A percentile compares a stretch with the other conserved stretches of the same genome.
phyloP scores from a whole-genome alignment of 2,888 invertebrate genomes.

The Agrotis puta region DNA sequence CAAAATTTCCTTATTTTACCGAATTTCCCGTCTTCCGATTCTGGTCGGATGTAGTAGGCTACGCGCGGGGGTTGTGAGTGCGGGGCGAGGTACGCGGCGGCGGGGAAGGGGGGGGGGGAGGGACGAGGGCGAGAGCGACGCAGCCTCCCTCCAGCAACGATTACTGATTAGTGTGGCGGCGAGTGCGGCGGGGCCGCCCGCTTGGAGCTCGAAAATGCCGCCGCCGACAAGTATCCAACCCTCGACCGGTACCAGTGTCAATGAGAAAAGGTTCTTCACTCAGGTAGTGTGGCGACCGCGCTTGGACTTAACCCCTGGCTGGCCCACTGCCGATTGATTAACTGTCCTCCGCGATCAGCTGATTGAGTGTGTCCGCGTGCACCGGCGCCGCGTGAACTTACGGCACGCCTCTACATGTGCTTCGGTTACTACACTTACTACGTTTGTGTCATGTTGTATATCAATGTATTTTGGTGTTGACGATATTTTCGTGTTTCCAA shows the following conservation, averaged over 20 bases:
- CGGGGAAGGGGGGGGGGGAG: constrained; percentile 66
- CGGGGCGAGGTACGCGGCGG: constrained; percentile 64
- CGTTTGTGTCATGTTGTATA: constrained; percentile 83
- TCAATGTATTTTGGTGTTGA: constrained; percentile 84
- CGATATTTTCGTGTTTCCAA: constrained; percentile 73
- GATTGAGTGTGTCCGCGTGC: constrained; percentile 79
- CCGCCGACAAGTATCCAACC: constrained; percentile 73
- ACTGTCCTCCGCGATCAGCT: constrained; percentile 79
- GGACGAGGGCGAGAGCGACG: constrained; percentile 80
- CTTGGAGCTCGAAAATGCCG: constrained; percentile 80
- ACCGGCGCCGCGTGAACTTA: constrained; percentile 63
- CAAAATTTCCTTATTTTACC: constrained; percentile 65
- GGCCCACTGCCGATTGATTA: constrained; percentile 60
- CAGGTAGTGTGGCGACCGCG: constrained; percentile 56
- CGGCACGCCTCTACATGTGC: constrained; percentile 84
- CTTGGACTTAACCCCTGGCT: constrained; percentile 44
- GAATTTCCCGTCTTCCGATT: constrained; percentile 73
- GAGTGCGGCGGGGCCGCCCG: constrained; percentile 86
- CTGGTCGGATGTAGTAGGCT: constrained; percentile 77
- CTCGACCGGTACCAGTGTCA: constrained; percentile 61
- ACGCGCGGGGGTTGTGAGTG: constrained; percentile 76
- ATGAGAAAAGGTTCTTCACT: constrained; percentile 60
- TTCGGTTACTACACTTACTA: constrained; percentile 81
- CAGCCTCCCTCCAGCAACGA: constrained; percentile 91
- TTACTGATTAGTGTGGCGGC: constrained; percentile 91